Evolutionary conservation across 2,113 vertebrate species (phyloP).

Genomic region (Calypte anna): DNA sequence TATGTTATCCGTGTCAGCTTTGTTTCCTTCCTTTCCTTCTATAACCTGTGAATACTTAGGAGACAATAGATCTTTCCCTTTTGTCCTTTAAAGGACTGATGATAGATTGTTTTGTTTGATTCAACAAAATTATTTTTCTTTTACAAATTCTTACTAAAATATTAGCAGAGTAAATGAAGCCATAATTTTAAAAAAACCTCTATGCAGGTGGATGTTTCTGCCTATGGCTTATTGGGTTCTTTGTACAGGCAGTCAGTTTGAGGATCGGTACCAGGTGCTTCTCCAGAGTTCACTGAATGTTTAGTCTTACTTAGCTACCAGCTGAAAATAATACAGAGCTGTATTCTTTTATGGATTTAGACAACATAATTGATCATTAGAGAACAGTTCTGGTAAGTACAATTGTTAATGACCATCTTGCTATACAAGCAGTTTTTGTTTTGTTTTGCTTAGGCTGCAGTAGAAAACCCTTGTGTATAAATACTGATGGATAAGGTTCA

Average conservation of each 20-base stretch:
- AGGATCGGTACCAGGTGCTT: background rate
- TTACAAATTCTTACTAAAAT: background rate
- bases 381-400: background rate
- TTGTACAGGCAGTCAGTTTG: background rate
- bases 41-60: background rate
- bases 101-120: background rate
- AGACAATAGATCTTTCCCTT: background rate
- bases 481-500: background rate
- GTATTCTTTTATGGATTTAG: background rate
- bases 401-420: background rate
- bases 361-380: background rate
- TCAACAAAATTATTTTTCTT: background rate
- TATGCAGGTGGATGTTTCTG: background rate
- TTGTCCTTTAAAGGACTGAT: background rate
- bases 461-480: conserved; percentile 12
- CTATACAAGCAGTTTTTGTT: background rate
- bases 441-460: background rate
- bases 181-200: background rate
- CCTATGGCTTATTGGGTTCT: background rate
- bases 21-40: background rate
- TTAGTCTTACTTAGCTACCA: background rate
- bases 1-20: background rate
- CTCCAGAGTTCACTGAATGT: background rate
- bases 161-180: background rate
- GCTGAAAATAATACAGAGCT: background rate